Evolutionary conservation across 2,888 invertebrate species (phyloP), one percentile per base, ranked within the genome.

Genomic region (Abrostola triplasia): DNA sequence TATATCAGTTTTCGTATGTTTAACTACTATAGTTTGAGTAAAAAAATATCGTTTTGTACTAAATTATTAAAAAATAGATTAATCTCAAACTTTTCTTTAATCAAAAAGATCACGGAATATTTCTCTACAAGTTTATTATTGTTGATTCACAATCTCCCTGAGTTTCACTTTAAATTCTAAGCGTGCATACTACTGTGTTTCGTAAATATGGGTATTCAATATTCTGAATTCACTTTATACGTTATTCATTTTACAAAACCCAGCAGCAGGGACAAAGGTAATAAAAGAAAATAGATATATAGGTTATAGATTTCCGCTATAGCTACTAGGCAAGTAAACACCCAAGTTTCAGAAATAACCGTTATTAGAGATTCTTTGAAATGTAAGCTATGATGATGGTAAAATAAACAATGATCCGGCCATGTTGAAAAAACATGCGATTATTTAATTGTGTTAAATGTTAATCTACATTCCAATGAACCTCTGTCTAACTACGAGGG

Each of bases 281-380:
- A 87, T 65, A 88, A 88, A 88, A 87, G 84, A 82, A 88, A 85
- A 85, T 85, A 90, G 81, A 89, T 85, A 86, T 85, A 86, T 80
- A 88, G 85, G 84, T 87, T 77, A 74, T 76, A 88, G 87, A 86
- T 92, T 88, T 73, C 86, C 93, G 94, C 94, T 93, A 94, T 94
- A 94, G 94, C 94, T 94, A 94, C 94, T 93, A 91, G 90, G 94
- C 94, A 94, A 94, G 94, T 94, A 88, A 85, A 92, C 91, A 92
- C 86, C 82, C 84, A 91, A 82, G 65, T 81, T 77, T 71, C 83
- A 85, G 80, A 85, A 84, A 81, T 83, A 83, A 70, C 60, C 78
- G 78, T 48, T 69, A 41, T 13, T 36, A 59, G 93, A 93, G 93
- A 93, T 92, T 92, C 93, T 83, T 93, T 92, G 94, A 90, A 93